phyloP scores from a whole-genome alignment of 2,113 vertebrate genomes.

The Silurus meridionalis region DNA sequence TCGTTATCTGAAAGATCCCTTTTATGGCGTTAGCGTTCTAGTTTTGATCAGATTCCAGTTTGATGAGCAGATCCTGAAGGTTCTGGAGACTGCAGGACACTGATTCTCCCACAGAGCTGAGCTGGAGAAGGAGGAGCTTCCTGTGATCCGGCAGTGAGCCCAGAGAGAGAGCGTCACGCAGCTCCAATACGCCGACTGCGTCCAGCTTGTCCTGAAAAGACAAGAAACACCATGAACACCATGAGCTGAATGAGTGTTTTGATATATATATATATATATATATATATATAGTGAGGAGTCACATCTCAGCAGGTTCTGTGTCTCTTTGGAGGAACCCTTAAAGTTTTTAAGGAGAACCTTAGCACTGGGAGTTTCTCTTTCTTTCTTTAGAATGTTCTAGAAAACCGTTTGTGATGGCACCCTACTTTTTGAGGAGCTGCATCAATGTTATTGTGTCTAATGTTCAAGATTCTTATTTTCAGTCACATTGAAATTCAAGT shows the following conservation, averaged over 20 bases:
- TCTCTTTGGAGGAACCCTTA: too few species aligned
- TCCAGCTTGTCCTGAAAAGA: constrained; percentile 76
- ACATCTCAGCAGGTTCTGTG: too few species aligned
- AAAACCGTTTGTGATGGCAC: too few species aligned
- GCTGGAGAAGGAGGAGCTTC: constrained; percentile 79
- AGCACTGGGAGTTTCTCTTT: too few species aligned
- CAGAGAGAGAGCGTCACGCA: constrained; percentile 78
- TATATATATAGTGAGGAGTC: neutral
- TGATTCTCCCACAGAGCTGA: constrained; percentile 66
- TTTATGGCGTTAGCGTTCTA: neutral
- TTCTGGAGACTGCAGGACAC: constrained; percentile 69
- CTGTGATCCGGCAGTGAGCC: constrained; percentile 63
- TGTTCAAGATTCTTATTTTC: too few species aligned
- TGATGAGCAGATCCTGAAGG: constrained; percentile 78
- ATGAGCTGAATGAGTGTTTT: neutral
- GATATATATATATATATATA: neutral
- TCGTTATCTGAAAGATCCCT: neutral
- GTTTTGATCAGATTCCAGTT: constrained; percentile 67
- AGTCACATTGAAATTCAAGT: too few species aligned
- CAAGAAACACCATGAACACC: neutral
- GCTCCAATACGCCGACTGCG: constrained; percentile 74
- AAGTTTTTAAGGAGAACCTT: too few species aligned
- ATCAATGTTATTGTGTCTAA: too few species aligned
- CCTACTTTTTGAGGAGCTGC: too few species aligned
- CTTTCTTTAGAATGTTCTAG: too few species aligned